phyloP scores from a whole-genome alignment of 2,888 invertebrate genomes.

The Oasisia sp. region DNA sequence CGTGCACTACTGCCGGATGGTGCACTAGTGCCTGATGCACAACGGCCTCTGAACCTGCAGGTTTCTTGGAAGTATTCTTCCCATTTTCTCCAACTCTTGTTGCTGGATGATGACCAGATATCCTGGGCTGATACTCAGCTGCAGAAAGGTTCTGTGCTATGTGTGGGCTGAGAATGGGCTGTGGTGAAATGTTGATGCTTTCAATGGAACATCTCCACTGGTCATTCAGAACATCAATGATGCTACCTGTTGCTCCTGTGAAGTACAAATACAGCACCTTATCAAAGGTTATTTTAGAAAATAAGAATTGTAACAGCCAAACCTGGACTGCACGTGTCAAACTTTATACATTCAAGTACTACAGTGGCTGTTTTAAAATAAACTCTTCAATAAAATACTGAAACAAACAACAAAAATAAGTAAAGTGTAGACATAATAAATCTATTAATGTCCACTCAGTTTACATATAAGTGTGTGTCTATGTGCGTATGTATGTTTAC shows the following conservation, averaged over 20 bases:
- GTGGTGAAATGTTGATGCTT: not conserved
- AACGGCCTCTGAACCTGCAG: not conserved
- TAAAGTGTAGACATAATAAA: no score
- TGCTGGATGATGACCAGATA: not conserved
- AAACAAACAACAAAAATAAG: no score
- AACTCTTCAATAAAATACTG: no score
- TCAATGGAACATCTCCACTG: conserved; percentile 6
- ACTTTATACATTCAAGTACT: no score
- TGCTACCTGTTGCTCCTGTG: not conserved
- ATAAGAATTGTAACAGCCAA: not conserved
- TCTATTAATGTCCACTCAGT: no score
- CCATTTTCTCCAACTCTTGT: not conserved
- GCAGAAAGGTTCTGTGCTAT: not conserved
- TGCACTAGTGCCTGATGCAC: not conserved
- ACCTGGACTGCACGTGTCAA: no score
- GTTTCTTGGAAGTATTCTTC: not conserved
- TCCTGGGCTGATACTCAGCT: not conserved
- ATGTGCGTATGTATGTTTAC: no score
- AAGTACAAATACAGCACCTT: not conserved
- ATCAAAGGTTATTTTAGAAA: not conserved
- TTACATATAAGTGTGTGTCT: no score
- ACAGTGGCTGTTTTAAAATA: no score
- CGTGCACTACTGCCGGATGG: no score
- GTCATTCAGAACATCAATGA: not conserved
- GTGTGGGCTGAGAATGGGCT: not conserved